Conservation (phyloP, 2,888 invertebrate genomes). For the Dioctria rufipes region DNA sequence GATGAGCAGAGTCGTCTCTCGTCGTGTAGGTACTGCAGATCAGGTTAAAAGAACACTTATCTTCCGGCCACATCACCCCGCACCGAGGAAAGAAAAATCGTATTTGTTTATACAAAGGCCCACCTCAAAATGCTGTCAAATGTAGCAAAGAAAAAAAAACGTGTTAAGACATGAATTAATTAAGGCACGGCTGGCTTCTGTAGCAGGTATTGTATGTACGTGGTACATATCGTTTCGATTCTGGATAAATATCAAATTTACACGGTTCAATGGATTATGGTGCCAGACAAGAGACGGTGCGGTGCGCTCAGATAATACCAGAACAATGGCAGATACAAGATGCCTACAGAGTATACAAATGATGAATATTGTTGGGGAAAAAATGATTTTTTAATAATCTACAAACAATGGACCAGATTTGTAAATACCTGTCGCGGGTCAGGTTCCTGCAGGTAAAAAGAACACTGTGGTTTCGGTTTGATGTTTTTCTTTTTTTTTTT, state of each 20-base stretch:
- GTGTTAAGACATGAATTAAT: constrained; percentile 53
- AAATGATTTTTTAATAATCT: constrained; percentile 49
- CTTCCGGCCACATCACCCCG: constrained; percentile 4
- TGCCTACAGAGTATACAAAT: not conserved
- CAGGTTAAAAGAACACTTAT: not conserved
- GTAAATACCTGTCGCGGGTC: constrained; percentile 50
- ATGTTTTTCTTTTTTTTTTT: not conserved
- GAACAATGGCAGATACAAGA: constrained; percentile 49
- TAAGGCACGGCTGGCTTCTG: constrained; percentile 47
- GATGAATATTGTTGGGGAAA: constrained; percentile 35
- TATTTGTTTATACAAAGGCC: not conserved
- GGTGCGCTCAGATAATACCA: constrained; percentile 40
- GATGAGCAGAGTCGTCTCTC: not conserved
- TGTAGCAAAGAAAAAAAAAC: constrained; percentile 32
- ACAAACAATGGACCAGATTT: constrained; percentile 49
- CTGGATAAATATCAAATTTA: constrained; percentile 45
- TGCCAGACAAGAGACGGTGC: constrained; percentile 15
- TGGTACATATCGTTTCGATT: not conserved
- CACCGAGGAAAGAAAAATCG: not conserved
- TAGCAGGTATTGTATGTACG: not conserved
- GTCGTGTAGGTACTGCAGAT: not conserved
- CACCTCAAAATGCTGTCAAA: constrained; percentile 49
- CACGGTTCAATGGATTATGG: constrained; percentile 49
- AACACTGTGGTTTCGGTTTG: constrained; percentile 5
- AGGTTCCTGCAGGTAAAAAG: constrained; percentile 6